A percentile compares a stretch with the other conserved stretches of the same genome.
phyloP scores from a whole-genome alignment of 2,797 vertebrate genomes.

The Synanceia verrucosa region DNA sequence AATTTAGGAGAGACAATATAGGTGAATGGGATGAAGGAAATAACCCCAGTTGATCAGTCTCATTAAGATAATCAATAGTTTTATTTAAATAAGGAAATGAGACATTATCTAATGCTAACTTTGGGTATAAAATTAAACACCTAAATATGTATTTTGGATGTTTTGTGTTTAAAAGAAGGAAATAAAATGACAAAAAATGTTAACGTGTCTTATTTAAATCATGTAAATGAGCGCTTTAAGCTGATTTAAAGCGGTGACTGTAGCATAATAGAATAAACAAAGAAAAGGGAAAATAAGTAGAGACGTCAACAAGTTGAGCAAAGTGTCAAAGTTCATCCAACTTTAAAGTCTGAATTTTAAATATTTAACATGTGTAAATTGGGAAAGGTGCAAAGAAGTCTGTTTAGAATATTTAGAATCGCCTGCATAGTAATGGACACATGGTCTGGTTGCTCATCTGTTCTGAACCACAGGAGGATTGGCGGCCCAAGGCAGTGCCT shows the following conservation, averaged over 20 bases:
- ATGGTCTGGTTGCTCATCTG: constrained; percentile 72
- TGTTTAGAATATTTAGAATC: constrained; percentile 43
- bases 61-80: too few relatives aligned
- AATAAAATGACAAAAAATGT: background rate
- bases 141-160: too few relatives aligned
- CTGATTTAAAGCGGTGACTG: background rate
- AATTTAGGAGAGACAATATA: too few relatives aligned
- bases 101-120: too few relatives aligned
- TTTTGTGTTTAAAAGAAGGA: too few relatives aligned
- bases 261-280: background rate
- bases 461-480: constrained; percentile 70
- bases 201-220: background rate
- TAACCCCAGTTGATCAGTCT: too few relatives aligned
- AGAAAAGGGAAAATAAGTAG: background rate
- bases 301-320: constrained; percentile 27
- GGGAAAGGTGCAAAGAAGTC: constrained; percentile 57
- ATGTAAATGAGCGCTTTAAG: background rate
- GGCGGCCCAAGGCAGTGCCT: constrained; percentile 70
- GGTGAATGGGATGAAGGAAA: too few relatives aligned
- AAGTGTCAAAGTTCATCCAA: constrained; percentile 18
- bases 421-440: constrained; percentile 62
- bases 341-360: constrained; percentile 32
- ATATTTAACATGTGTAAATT: constrained; percentile 53
- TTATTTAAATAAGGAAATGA: too few relatives aligned
- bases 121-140: too few relatives aligned